A percentile compares a stretch with the other conserved stretches of the same genome.
Evolutionary conservation across 1,140 invertebrate genomes (phyloP).

Genomic region (Lerema accius): DNA sequence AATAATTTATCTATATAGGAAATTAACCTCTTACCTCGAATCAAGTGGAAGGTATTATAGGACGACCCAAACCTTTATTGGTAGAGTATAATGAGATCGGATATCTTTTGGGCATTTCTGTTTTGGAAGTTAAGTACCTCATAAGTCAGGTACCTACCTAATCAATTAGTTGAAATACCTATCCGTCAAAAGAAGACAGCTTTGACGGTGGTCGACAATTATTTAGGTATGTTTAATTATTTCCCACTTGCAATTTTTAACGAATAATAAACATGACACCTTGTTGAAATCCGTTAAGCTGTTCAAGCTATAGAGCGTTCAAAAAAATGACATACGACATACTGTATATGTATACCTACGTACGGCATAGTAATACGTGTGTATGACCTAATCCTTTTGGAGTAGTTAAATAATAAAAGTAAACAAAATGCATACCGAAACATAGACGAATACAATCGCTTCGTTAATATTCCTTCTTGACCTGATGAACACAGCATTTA

Average conservation of each 20-base stretch:
- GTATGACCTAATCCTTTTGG: no score
- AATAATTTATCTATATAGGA: constrained; percentile 75
- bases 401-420: no score
- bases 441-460: neutral
- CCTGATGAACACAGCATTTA: neutral
- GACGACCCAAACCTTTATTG: constrained; percentile 58
- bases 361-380: no score
- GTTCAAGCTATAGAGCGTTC: no score
- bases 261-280: no score
- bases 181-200: constrained; percentile 50
- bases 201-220: constrained; percentile 19
- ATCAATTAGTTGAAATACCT: constrained; percentile 63
- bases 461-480: neutral
- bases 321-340: no score
- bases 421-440: neutral
- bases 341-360: no score
- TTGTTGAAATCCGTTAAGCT: no score
- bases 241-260: no score
- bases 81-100: constrained; percentile 69
- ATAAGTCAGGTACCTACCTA: constrained; percentile 47
- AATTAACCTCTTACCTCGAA: constrained; percentile 74
- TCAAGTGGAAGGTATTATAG: constrained; percentile 56
- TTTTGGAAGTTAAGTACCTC: constrained; percentile 37
- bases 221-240: constrained; percentile 2
- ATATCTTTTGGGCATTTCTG: constrained; percentile 46